These are phyloP conservation scores for Procambarus virginalis DNA, from an alignment of 1,140 invertebrate species.

Conservation along the genomic window DNA sequence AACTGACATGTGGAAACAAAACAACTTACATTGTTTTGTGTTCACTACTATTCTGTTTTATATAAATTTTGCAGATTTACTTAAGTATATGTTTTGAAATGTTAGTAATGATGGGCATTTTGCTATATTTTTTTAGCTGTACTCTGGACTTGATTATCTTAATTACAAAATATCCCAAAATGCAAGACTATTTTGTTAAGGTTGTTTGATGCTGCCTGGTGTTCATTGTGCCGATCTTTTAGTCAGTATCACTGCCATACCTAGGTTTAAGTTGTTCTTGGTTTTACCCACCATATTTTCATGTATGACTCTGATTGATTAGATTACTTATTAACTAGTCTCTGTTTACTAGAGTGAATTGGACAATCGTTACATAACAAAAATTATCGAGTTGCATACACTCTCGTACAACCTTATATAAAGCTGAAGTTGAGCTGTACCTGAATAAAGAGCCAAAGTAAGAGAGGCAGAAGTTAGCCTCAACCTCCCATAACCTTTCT, in stretches of 20 bases:
- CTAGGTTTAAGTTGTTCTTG: slow-evolving; percentile 60
- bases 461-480: slow-evolving; percentile 51
- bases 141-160: neutral
- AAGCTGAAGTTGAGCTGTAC: slow-evolving; percentile 55
- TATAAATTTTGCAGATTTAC: neutral
- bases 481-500: slow-evolving; percentile 39
- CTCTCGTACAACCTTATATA: slow-evolving; percentile 45
- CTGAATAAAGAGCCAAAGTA: slow-evolving; percentile 60
- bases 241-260: slow-evolving; percentile 65
- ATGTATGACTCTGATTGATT: slow-evolving; percentile 43
- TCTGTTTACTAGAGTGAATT: slow-evolving; percentile 41
- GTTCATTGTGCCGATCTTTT: slow-evolving; percentile 44
- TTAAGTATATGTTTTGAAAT: neutral
- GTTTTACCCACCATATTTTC: slow-evolving; percentile 41
- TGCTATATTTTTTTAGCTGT: neutral
- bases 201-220: slow-evolving; percentile 62
- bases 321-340: slow-evolving; percentile 59
- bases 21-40: neutral
- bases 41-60: neutral
- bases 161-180: slow-evolving; percentile 18
- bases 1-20: neutral
- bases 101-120: neutral
- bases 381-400: slow-evolving; percentile 25
- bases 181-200: slow-evolving; percentile 18
- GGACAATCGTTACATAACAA: slow-evolving; percentile 60